A percentile compares a stretch with the other conserved stretches of the same genome.
Conservation (phyloP, 2,888 invertebrate species). For the Metellina segmentata region DNA sequence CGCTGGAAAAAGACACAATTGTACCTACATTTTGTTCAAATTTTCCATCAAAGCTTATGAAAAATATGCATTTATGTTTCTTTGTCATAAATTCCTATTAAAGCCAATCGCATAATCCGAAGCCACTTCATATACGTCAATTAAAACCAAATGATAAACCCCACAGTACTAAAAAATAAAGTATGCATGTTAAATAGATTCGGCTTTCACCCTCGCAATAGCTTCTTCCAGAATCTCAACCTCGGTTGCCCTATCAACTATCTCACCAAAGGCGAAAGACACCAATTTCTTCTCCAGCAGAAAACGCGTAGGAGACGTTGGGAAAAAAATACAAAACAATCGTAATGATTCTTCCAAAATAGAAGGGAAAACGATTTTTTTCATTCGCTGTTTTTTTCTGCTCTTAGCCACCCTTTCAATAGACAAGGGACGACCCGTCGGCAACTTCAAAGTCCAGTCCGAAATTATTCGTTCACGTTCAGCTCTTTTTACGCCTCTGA, state of each 20-base stretch:
- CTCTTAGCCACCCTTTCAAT: constrained; percentile 37
- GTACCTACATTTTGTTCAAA: too few relatives aligned
- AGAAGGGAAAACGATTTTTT: constrained; percentile 45
- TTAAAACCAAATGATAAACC: too few relatives aligned
- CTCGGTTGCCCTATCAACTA: too few relatives aligned
- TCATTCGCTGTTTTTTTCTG: constrained; percentile 72
- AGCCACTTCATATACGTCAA: too few relatives aligned
- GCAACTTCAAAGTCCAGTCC: constrained; percentile 64
- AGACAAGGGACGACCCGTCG: constrained; percentile 45
- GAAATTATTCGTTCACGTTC: constrained; percentile 75
- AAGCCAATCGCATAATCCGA: too few relatives aligned
- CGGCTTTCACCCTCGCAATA: too few relatives aligned
- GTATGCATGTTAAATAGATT: too few relatives aligned
- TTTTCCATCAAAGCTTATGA: too few relatives aligned
- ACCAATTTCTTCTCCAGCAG: not conserved
- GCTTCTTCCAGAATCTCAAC: too few relatives aligned
- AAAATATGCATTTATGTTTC: too few relatives aligned
- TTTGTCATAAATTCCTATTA: too few relatives aligned
- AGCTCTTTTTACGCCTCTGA: constrained; percentile 23
- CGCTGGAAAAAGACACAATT: not conserved
- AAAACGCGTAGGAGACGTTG: not conserved
- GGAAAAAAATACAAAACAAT: not conserved
- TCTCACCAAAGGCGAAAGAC: not conserved
- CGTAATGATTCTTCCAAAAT: constrained; percentile 42
- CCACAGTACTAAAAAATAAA: too few relatives aligned